phyloP scores from a whole-genome alignment of 2,888 invertebrate genomes.

The Hetaerina titia region DNA sequence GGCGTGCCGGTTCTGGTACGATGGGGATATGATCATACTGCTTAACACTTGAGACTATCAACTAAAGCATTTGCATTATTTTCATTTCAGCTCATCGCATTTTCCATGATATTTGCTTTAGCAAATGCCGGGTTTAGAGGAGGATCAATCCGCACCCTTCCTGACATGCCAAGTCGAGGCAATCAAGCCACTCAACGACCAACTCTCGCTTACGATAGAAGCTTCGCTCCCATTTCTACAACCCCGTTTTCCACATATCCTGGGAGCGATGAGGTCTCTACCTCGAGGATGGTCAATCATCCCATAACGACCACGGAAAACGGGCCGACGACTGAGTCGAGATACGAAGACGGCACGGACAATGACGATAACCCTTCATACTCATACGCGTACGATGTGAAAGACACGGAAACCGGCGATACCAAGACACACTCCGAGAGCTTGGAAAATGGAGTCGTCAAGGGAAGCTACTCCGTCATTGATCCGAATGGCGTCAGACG shows the following conservation, averaged over 20 bases:
- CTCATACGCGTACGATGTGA: constrained; percentile 65
- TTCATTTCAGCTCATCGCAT: constrained; percentile 68
- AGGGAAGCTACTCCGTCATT: constrained; percentile 55
- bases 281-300: constrained; percentile 64
- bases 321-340: neutral
- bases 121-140: constrained; percentile 69
- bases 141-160: constrained; percentile 72
- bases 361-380: constrained; percentile 69
- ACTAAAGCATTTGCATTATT: neutral
- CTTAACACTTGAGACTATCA: no score
- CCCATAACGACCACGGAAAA: constrained; percentile 70
- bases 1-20: no score
- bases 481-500: constrained; percentile 59
- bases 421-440: constrained; percentile 58
- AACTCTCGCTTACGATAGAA: constrained; percentile 73
- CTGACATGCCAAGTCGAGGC: constrained; percentile 73
- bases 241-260: constrained; percentile 69
- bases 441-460: constrained; percentile 62
- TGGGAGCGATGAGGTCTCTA: constrained; percentile 67
- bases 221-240: constrained; percentile 67
- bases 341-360: constrained; percentile 52
- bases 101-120: constrained; percentile 70
- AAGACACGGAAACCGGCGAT: constrained; percentile 61
- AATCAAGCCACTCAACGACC: constrained; percentile 75
- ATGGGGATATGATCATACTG: no score